phyloP scores from a whole-genome alignment of 2,113 vertebrate genomes.

The Nannobrachium achirus region DNA sequence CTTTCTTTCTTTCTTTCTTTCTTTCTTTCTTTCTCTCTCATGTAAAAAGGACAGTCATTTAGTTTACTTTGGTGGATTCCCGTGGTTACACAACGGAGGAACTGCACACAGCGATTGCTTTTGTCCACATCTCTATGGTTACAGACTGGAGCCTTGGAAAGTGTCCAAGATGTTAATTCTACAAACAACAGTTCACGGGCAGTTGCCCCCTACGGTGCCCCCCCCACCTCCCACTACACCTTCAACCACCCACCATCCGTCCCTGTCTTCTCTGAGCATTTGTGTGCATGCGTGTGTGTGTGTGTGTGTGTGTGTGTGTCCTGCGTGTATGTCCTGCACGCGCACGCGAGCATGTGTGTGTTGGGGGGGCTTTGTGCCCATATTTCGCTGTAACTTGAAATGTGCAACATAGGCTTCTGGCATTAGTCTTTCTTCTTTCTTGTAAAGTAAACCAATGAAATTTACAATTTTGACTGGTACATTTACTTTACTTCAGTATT shows the following conservation, averaged over 20 bases:
- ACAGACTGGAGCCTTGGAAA: constrained; percentile 69
- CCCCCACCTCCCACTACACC: constrained; percentile 13
- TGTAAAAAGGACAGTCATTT: constrained; percentile 13
- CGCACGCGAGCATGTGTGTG: too few species aligned
- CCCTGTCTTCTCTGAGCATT: constrained; percentile 38
- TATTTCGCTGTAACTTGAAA: too few species aligned
- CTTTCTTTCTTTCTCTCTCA: too few species aligned
- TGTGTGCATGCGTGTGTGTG: constrained; percentile 20
- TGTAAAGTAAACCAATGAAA: too few species aligned
- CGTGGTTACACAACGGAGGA: constrained; percentile 58
- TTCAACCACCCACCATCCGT: constrained; percentile 50
- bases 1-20: too few species aligned
- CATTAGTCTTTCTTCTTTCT: too few species aligned
- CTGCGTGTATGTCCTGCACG: not conserved
- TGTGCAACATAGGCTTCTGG: too few species aligned
- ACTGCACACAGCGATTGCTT: constrained; percentile 51
- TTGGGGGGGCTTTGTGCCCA: too few species aligned
- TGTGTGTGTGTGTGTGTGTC: constrained; percentile 1
- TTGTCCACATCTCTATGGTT: constrained; percentile 69
- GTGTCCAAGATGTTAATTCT: constrained; percentile 59
- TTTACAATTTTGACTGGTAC: too few species aligned
- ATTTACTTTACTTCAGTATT: too few species aligned
- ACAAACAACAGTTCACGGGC: constrained; percentile 19
- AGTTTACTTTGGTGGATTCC: constrained; percentile 49
- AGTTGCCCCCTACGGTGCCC: too few species aligned